These are phyloP conservation scores for Xyrauchen texanus DNA, from an alignment of 2,113 vertebrate species.

Conservation along the genomic window DNA sequence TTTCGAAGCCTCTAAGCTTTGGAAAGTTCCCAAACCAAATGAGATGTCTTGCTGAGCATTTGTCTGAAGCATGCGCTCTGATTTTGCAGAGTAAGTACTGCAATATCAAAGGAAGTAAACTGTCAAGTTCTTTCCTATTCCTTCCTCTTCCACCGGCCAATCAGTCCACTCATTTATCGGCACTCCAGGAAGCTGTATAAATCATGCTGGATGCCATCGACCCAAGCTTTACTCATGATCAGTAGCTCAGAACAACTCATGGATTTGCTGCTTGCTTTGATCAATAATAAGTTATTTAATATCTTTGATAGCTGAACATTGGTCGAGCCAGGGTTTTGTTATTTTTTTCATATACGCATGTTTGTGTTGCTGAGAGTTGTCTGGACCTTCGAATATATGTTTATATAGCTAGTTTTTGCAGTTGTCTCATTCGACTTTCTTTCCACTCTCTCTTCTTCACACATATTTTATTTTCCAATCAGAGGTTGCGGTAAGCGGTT, in stretches of 20 bases:
- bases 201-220: conserved; percentile 75
- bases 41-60: conserved; percentile 57
- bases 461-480: conserved; percentile 14
- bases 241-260: conserved; percentile 76
- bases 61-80: conserved; percentile 57
- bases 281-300: conserved; percentile 76
- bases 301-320: conserved; percentile 64
- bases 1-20: conserved; percentile 64
- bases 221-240: conserved; percentile 70
- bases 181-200: conserved; percentile 71
- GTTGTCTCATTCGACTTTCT: background rate
- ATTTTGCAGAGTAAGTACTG: conserved; percentile 62
- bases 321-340: conserved; percentile 53
- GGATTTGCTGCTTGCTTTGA: conserved; percentile 77
- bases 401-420: background rate
- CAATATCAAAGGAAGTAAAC: conserved; percentile 66
- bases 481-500: background rate
- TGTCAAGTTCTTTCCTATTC: conserved; percentile 62
- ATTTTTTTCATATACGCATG: conserved; percentile 55
- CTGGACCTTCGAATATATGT: background rate
- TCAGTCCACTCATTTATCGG: conserved; percentile 73
- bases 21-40: conserved; percentile 46
- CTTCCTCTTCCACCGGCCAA: conserved; percentile 64
- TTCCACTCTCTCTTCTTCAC: background rate
- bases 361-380: conserved; percentile 51